phyloP scores from a whole-genome alignment of 2,113 vertebrate species.

The Aphelocoma coerulescens region DNA sequence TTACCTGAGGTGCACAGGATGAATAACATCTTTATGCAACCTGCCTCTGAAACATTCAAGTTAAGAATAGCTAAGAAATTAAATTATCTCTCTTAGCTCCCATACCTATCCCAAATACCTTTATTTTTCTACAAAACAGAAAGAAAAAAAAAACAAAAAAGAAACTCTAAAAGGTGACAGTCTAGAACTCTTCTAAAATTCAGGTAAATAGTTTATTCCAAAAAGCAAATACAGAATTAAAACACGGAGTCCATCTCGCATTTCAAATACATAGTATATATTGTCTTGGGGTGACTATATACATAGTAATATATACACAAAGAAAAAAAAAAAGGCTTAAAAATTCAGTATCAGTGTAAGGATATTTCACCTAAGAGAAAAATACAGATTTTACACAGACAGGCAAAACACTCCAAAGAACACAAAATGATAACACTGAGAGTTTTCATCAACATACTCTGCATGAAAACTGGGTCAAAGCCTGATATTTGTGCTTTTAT shows the following conservation, averaged over 20 bases:
- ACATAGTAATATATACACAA: background rate
- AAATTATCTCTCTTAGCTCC: background rate
- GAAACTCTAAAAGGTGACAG: background rate
- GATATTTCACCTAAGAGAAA: background rate
- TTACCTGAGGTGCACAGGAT: background rate
- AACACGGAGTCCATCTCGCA: background rate
- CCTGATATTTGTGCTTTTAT: background rate
- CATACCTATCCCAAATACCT: background rate
- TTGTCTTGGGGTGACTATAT: no score
- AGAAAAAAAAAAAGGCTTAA: background rate
- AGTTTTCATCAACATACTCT: background rate
- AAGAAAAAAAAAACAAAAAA: no score
- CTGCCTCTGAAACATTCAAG: background rate
- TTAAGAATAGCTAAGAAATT: background rate
- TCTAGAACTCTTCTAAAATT: background rate
- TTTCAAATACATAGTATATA: background rate
- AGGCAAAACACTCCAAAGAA: background rate
- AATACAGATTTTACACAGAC: background rate
- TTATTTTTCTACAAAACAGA: background rate
- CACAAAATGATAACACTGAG: rapidly evolving
- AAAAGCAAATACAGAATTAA: background rate
- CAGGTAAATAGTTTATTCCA: background rate
- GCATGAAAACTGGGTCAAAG: background rate
- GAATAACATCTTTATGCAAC: background rate
- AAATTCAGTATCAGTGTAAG: background rate